A percentile compares a stretch with the other conserved stretches of the same genome.
Evolutionary conservation across 1,140 invertebrate species (phyloP).

Genomic region (Trichoplusia ni): DNA sequence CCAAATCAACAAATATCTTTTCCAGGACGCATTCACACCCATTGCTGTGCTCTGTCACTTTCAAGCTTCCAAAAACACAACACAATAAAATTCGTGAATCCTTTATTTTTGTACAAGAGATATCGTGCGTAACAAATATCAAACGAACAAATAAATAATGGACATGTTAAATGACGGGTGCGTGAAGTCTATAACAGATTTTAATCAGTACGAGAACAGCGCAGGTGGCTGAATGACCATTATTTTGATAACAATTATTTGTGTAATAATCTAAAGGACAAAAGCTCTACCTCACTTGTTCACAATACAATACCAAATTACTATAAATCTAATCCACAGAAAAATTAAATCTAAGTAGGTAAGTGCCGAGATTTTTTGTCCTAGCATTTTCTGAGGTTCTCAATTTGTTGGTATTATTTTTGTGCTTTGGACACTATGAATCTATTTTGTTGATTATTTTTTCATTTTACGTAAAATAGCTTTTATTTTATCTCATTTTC

Average conservation of each 20-base stretch:
- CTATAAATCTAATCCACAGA: no score
- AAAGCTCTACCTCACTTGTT: no score
- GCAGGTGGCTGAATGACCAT: constrained; percentile 27
- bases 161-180: not conserved
- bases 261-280: no score
- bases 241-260: constrained; percentile 14
- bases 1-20: constrained; percentile 68
- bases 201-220: constrained; percentile 28
- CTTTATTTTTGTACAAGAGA: constrained; percentile 16
- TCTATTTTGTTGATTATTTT: no score
- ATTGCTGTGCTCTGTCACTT: not conserved
- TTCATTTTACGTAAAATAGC: no score
- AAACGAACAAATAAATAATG: constrained; percentile 21
- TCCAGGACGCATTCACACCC: constrained; percentile 35
- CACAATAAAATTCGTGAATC: not conserved
- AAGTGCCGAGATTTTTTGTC: no score
- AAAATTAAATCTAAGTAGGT: no score
- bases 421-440: no score
- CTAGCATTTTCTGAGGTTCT: no score
- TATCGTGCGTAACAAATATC: constrained; percentile 13
- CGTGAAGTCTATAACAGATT: constrained; percentile 21
- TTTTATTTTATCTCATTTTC: no score
- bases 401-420: no score
- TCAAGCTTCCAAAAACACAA: not conserved
- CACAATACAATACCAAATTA: no score